These are phyloP conservation scores for Albula goreensis DNA, from an alignment of 2,113 vertebrate genomes.

Conservation along the genomic window DNA sequence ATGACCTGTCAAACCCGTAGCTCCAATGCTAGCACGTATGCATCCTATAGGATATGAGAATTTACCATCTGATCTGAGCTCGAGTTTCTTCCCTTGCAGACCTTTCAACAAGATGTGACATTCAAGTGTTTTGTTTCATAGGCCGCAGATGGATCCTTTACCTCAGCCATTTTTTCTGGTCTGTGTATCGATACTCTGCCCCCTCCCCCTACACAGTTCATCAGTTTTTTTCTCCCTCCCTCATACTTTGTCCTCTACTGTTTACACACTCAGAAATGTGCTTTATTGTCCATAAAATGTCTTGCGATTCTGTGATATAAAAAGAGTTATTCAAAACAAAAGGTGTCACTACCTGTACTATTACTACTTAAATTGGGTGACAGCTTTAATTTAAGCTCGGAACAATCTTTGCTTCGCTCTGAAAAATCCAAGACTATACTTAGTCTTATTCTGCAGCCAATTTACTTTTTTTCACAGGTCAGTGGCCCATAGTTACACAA, in stretches of 20 bases:
- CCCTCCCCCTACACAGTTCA: neutral
- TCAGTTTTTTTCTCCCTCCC: neutral
- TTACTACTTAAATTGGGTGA: neutral
- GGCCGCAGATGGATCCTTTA: no score
- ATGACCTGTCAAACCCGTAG: no score
- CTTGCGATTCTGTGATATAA: neutral
- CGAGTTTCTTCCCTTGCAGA: no score
- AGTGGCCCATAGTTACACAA: conserved; percentile 34
- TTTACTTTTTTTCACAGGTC: conserved; percentile 45
- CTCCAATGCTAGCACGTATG: no score
- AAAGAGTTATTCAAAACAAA: neutral
- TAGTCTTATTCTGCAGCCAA: conserved; percentile 37
- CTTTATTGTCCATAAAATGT: neutral
- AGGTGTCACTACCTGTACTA: neutral
- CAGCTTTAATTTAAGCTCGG: neutral
- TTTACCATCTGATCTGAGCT: no score
- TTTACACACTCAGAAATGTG: neutral
- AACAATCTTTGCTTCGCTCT: neutral
- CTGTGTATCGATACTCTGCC: no score
- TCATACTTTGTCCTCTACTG: neutral
- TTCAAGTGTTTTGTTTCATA: no score
- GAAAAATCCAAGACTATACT: neutral
- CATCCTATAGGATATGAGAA: no score
- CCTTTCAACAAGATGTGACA: no score
- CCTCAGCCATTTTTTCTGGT: no score